Evolutionary conservation across 2,888 invertebrate genomes (phyloP).

Genomic region (Drosophila rellima): DNA sequence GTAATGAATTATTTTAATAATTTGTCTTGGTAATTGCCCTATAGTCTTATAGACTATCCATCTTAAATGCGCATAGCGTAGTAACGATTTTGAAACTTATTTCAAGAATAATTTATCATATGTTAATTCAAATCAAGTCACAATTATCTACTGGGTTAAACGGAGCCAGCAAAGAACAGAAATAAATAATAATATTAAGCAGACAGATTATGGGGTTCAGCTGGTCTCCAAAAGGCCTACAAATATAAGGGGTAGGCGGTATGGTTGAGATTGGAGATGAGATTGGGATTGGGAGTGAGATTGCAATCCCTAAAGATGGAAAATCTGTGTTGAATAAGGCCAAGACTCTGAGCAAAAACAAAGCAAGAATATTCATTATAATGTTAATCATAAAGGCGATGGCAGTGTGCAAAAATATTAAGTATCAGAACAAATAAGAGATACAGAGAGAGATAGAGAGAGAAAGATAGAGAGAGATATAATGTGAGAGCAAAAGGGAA

Average conservation of each 20-base stretch:
- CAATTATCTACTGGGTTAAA: constrained; percentile 42
- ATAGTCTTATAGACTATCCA: too few relatives aligned
- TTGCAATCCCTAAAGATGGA: constrained; percentile 22
- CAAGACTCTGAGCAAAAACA: constrained; percentile 20
- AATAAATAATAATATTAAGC: constrained; percentile 15
- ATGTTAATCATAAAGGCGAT: constrained; percentile 22
- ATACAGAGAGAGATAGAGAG: background rate
- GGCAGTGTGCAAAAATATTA: constrained; percentile 17
- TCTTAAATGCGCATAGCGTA: background rate
- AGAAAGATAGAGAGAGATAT: background rate
- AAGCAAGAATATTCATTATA: constrained; percentile 24
- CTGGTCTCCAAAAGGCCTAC: constrained; percentile 2
- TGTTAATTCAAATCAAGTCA: constrained; percentile 17
- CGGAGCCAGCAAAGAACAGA: background rate
- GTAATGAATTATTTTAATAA: too few relatives aligned
- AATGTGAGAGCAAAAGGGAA: constrained; percentile 1
- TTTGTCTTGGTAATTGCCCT: too few relatives aligned
- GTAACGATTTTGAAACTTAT: background rate
- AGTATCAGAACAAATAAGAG: background rate
- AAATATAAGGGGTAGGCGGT: background rate
- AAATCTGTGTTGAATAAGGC: constrained; percentile 37
- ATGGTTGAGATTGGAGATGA: background rate
- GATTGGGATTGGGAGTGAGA: constrained; percentile 1
- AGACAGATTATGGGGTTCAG: background rate
- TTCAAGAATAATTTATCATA: constrained; percentile 13